Conservation (phyloP, 2,113 vertebrate genomes). For the Hyperopisus bebe region DNA sequence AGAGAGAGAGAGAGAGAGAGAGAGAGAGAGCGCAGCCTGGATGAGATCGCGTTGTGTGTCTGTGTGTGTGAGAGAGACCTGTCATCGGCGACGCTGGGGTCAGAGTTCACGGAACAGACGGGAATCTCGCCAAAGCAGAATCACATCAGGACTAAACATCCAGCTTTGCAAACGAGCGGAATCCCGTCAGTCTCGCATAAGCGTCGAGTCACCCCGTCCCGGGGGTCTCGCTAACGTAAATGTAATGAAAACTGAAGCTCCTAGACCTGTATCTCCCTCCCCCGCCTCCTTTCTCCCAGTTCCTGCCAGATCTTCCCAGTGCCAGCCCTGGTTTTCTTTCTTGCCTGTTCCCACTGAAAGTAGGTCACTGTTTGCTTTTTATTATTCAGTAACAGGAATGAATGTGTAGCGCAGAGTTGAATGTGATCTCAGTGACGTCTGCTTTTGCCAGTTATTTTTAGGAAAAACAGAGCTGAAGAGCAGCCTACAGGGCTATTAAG, state of each 20-base stretch:
- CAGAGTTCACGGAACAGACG: not conserved
- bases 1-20: not conserved
- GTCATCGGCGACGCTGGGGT: not conserved
- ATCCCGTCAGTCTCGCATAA: not conserved
- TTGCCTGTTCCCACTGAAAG: slow-evolving; percentile 77
- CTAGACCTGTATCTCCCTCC: not conserved
- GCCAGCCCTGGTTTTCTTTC: slow-evolving; percentile 70
- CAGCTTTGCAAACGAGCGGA: not conserved
- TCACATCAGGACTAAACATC: not conserved
- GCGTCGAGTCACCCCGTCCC: not conserved
- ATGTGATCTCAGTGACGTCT: slow-evolving; percentile 53
- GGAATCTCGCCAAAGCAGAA: not conserved
- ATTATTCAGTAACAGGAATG: slow-evolving; percentile 81
- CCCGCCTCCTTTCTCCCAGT: not conserved
- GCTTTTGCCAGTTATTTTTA: slow-evolving; percentile 41
- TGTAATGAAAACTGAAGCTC: not conserved
- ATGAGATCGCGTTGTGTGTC: not conserved
- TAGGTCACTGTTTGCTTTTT: slow-evolving; percentile 96
- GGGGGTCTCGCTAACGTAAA: not conserved
- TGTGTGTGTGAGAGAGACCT: not conserved
- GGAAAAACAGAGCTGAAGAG: slow-evolving; percentile 31
- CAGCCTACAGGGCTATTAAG: slow-evolving; percentile 1
- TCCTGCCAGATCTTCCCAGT: slow-evolving; percentile 9
- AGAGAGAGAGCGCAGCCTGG: not conserved
- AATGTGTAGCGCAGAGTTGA: slow-evolving; percentile 49